phyloP scores from a whole-genome alignment of 2,113 vertebrate species.

The Capra hircus region DNA sequence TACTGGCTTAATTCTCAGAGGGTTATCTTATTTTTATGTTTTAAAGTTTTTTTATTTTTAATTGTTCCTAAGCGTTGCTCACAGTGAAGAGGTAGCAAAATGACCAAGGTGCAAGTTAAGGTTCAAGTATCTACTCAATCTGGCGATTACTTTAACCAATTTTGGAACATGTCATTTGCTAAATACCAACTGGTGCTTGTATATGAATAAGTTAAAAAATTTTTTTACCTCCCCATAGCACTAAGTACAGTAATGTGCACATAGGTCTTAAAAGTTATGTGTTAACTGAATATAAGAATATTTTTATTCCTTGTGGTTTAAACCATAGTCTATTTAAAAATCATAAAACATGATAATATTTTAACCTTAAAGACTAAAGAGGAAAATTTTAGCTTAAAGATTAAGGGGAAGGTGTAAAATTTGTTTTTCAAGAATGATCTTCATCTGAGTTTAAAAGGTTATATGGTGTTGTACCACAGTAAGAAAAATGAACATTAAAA shows the following conservation, averaged over 20 bases:
- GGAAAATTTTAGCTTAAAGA: not conserved
- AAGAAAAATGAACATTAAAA: constrained; percentile 59
- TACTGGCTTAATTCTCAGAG: not conserved
- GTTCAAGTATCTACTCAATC: not conserved
- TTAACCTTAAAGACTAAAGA: not conserved
- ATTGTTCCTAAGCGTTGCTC: not conserved
- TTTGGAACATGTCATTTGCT: not conserved
- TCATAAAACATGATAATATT: not conserved
- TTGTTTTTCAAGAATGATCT: not conserved
- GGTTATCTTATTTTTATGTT: not conserved
- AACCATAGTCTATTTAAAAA: not conserved
- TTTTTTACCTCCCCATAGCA: not conserved
- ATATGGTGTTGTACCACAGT: not conserved
- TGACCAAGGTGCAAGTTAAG: not conserved
- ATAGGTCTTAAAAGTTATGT: not conserved
- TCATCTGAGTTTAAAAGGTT: constrained; percentile 38
- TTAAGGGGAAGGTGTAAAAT: not conserved
- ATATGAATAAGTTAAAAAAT: not conserved
- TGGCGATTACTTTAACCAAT: not conserved
- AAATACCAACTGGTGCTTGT: not conserved
- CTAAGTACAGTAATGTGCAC: not conserved
- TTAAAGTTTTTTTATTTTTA: not conserved
- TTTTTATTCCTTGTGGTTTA: not conserved
- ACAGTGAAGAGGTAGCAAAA: not conserved
- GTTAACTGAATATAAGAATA: not conserved